Evolutionary conservation across 2,888 invertebrate species (phyloP).

Genomic region (Drosophila ochracea): DNA sequence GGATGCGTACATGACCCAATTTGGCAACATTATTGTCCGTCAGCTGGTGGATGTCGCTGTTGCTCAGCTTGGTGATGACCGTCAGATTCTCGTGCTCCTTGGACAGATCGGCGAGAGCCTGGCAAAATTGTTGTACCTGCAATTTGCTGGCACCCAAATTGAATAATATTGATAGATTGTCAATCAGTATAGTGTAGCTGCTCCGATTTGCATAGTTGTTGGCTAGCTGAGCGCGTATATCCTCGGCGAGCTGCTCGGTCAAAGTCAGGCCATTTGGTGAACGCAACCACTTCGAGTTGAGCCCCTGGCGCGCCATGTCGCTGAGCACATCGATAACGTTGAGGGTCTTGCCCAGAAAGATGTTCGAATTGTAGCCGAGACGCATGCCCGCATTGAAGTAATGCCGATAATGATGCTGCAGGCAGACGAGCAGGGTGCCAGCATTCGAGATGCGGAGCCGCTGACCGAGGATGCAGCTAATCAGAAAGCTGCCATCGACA

Average conservation of each 20-base stretch:
- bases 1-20: slow-evolving; percentile 88
- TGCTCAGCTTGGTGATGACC: slow-evolving; percentile 87
- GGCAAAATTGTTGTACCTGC: slow-evolving; percentile 77
- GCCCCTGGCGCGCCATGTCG: slow-evolving; percentile 85
- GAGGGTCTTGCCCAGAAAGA: slow-evolving; percentile 86
- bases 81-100: slow-evolving; percentile 84
- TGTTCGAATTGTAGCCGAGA: slow-evolving; percentile 89
- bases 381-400: slow-evolving; percentile 91
- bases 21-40: slow-evolving; percentile 88
- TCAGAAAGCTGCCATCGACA: slow-evolving; percentile 90
- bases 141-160: slow-evolving; percentile 86
- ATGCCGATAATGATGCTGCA: slow-evolving; percentile 90
- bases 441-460: slow-evolving; percentile 87
- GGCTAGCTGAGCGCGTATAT: slow-evolving; percentile 71
- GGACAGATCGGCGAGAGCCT: slow-evolving; percentile 73
- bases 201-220: slow-evolving; percentile 72
- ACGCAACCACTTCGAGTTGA: slow-evolving; percentile 79
- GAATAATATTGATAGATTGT: slow-evolving; percentile 90
- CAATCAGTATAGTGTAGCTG: slow-evolving; percentile 88
- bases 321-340: slow-evolving; percentile 87
- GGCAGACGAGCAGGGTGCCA: slow-evolving; percentile 88
- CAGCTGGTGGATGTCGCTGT: slow-evolving; percentile 87
- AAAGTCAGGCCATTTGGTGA: slow-evolving; percentile 78
- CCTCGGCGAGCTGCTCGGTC: slow-evolving; percentile 78
- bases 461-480: slow-evolving; percentile 89